Conservation (phyloP, 2,888 invertebrate genomes). For the Steromphala cineraria region DNA sequence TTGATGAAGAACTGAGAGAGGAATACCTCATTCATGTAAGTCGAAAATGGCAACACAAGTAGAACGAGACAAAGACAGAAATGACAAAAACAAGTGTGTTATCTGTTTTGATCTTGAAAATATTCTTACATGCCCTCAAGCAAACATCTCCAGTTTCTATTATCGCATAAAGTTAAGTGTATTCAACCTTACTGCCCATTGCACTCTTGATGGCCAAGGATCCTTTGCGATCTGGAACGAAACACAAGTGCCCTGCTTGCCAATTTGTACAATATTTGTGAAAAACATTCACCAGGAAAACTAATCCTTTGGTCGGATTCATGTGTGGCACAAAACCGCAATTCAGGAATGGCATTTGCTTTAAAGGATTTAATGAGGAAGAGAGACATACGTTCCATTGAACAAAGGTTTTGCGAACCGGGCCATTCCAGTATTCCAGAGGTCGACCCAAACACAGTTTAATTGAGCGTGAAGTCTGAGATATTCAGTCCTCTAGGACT, state of each 20-base stretch:
- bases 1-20: too few species aligned
- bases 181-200: slow-evolving; percentile 37
- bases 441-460: neutral
- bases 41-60: too few species aligned
- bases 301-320: slow-evolving; percentile 30
- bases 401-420: slow-evolving; percentile 31
- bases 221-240: slow-evolving; percentile 34
- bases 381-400: slow-evolving; percentile 14
- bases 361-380: slow-evolving; percentile 31
- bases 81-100: too few species aligned
- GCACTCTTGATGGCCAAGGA: slow-evolving; percentile 26
- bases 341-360: slow-evolving; percentile 35
- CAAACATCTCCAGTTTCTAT: slow-evolving; percentile 3
- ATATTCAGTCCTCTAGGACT: neutral
- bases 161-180: slow-evolving; percentile 34
- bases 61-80: too few species aligned
- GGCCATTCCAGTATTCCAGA: slow-evolving; percentile 38
- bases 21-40: too few species aligned
- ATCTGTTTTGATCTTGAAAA: slow-evolving; percentile 7
- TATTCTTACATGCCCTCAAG: neutral
- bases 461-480: neutral
- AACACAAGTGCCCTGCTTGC: slow-evolving; percentile 20
- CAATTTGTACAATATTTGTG: slow-evolving; percentile 10
- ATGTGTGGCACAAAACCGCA: slow-evolving; percentile 37
- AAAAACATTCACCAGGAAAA: slow-evolving; percentile 8